phyloP scores from a whole-genome alignment of 2,888 invertebrate species.

The Tinea trinotella region DNA sequence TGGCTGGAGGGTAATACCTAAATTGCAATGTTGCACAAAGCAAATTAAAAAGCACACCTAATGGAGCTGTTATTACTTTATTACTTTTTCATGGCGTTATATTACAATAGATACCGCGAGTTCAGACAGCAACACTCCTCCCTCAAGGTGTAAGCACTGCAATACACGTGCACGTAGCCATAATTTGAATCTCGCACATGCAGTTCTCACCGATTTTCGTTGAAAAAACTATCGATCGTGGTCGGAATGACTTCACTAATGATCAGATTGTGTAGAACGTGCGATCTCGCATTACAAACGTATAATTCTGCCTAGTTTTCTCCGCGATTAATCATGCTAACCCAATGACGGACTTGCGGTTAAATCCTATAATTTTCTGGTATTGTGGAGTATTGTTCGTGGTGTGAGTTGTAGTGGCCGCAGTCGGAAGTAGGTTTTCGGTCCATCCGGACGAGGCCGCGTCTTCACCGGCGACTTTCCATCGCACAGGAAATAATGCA shows the following conservation, averaged over 20 bases:
- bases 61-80: conserved; percentile 1
- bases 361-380: conserved; percentile 63
- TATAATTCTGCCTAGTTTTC: conserved; percentile 54
- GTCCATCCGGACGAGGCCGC: conserved; percentile 34
- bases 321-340: conserved; percentile 62
- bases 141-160: not conserved
- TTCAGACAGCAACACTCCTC: not conserved
- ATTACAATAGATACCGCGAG: not conserved
- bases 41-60: not conserved
- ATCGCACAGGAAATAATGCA: conserved; percentile 24
- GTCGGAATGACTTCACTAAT: conserved; percentile 45
- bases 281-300: conserved; percentile 47
- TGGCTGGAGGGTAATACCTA: not conserved
- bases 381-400: conserved; percentile 41
- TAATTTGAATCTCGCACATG: conserved; percentile 21
- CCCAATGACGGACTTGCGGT: conserved; percentile 49
- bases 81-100: conserved; percentile 1
- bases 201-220: conserved; percentile 38
- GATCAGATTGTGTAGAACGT: conserved; percentile 45
- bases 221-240: conserved; percentile 44
- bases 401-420: conserved; percentile 36
- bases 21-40: not conserved
- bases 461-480: conserved; percentile 46
- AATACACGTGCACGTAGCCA: conserved; percentile 16
- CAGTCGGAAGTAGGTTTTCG: conserved; percentile 61